Evolutionary conservation across 2,113 vertebrate species (phyloP).

Genomic region (Etheostoma cragini): DNA sequence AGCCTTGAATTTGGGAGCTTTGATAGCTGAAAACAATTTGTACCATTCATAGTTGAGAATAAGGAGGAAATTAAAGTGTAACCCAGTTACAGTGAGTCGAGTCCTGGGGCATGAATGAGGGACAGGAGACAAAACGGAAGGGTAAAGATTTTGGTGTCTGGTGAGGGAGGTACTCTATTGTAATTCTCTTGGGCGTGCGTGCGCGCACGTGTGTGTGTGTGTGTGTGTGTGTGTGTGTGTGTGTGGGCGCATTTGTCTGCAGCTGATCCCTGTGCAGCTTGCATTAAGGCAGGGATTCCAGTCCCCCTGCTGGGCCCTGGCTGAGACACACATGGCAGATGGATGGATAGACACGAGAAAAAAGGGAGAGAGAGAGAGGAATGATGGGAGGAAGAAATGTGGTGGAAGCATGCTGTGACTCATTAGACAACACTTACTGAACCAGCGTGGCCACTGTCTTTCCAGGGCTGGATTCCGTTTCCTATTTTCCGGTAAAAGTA

Average conservation of each 20-base stretch:
- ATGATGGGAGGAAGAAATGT: constrained; percentile 42
- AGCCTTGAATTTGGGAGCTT: constrained; percentile 69
- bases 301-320: constrained; percentile 69
- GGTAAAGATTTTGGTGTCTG: constrained; percentile 62
- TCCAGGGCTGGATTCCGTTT: not conserved
- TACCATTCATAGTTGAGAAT: constrained; percentile 76
- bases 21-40: constrained; percentile 77
- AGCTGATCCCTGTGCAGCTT: constrained; percentile 72
- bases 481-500: not conserved
- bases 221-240: constrained; percentile 18
- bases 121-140: constrained; percentile 40
- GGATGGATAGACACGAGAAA: constrained; percentile 67
- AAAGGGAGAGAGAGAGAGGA: constrained; percentile 41
- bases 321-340: constrained; percentile 68
- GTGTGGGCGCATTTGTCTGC: constrained; percentile 38
- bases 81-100: constrained; percentile 68
- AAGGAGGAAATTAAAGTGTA: constrained; percentile 77
- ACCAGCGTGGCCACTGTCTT: constrained; percentile 52
- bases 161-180: constrained; percentile 45
- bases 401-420: constrained; percentile 53
- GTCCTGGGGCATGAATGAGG: constrained; percentile 61
- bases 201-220: constrained; percentile 6
- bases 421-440: constrained; percentile 69
- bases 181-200: constrained; percentile 46
- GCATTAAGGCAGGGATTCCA: constrained; percentile 66